Evolutionary conservation across 2,888 invertebrate genomes (phyloP), one percentile per base, ranked within the genome.

Genomic region (Drosophila trichaetosa): DNA sequence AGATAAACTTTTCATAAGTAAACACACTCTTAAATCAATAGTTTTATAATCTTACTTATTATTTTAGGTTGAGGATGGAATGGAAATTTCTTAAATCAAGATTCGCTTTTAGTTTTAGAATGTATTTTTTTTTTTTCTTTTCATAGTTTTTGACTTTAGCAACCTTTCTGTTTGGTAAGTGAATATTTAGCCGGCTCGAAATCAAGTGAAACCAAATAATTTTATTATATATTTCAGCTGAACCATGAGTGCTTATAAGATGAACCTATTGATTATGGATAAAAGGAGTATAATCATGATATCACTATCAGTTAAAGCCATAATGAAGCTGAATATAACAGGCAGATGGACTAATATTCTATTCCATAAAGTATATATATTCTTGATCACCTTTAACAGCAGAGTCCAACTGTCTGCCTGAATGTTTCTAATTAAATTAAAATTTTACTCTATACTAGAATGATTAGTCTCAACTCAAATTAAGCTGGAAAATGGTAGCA

Each of bases 401-500:
- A 27, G 27, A 27, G 27, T 4, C 27, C 3, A 27, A 46, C 21
- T n/a, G 4, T 21, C 46, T 21, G 46, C 1, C 2, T 4, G 38
- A 38, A 7, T 18, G 18, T 18, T 18, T 18, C 0, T 2, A 5
- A 13, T 34, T 13, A 34, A 34, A 34, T 34, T 13, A 5, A 4
- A 46, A 46, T 46, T 0, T 16, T 13, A 21, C 46, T 24, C 13
- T 1, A 7, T 21, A 2, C 13, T 3, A 7, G 4, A 49, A n/a
- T 31, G 18, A 11, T 51, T 11, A n/a, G n/a, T 11, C 11, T 33
- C 16, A 52, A 31, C 16, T 8, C 24, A 34, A 27, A 8, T 56
- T 68, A 4, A 16, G 27, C n/a, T 64, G 38, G 49, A 24, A 65
- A 13, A 51, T 29, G n/a, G 7, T 24, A 58, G 27, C 11, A 8